Evolutionary conservation across 1,140 invertebrate genomes (phyloP).

Genomic region (Pachypeltis micranthus): DNA sequence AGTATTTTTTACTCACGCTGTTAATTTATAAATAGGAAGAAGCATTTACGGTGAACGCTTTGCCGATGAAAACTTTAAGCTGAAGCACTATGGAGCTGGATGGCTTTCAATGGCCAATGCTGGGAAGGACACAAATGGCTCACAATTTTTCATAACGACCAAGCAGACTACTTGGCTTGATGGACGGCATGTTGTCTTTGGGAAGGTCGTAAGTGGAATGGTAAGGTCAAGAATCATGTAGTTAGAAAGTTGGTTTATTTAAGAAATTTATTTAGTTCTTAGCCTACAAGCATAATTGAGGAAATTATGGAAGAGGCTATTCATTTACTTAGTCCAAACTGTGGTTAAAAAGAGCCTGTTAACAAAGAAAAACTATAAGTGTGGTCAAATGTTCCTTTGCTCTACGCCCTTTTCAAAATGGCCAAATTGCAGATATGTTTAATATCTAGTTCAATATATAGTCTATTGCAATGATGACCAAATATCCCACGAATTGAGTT

Average conservation of each 20-base stretch:
- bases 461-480: too few species aligned
- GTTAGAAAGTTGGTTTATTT: neutral
- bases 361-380: too few species aligned
- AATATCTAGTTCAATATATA: too few species aligned
- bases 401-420: too few species aligned
- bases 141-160: constrained; percentile 94
- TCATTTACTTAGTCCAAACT: too few species aligned
- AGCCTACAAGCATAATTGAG: too few species aligned
- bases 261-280: neutral
- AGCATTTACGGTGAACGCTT: constrained; percentile 92
- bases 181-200: constrained; percentile 94
- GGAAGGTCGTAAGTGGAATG: constrained; percentile 85
- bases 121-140: constrained; percentile 93
- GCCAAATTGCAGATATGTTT: too few species aligned
- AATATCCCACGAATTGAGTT: too few species aligned
- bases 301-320: too few species aligned
- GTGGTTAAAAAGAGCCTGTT: too few species aligned
- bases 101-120: constrained; percentile 96
- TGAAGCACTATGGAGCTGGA: constrained; percentile 92
- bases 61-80: constrained; percentile 93
- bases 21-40: constrained; percentile 48
- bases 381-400: too few species aligned
- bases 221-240: constrained; percentile 37
- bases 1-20: too few species aligned
- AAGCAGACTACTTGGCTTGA: constrained; percentile 90